These are phyloP conservation scores for Melospiza georgiana DNA, from an alignment of 2,113 vertebrate genomes.

Conservation along the genomic window DNA sequence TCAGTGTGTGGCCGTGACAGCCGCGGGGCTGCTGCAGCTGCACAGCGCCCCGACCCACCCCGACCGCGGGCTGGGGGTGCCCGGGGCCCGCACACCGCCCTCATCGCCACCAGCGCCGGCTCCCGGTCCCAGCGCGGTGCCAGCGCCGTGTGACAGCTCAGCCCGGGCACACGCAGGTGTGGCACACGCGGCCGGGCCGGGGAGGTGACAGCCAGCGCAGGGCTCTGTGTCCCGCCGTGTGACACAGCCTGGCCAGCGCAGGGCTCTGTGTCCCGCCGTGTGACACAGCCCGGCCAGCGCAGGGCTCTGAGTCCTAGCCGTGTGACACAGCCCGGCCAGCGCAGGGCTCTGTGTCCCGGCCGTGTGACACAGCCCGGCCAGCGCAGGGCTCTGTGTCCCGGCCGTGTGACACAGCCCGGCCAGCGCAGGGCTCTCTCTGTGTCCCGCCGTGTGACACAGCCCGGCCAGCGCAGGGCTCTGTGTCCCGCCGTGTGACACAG, in stretches of 20 bases:
- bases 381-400: too few relatives aligned
- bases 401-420: background rate
- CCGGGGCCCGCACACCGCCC: rapidly evolving
- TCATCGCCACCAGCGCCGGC: rapidly evolving
- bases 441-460: background rate
- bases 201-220: background rate
- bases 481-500: too few relatives aligned
- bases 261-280: too few relatives aligned
- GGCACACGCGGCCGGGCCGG: rapidly evolving
- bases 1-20: background rate
- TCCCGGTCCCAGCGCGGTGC: background rate
- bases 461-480: background rate
- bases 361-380: too few relatives aligned
- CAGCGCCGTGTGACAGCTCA: background rate
- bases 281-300: too few relatives aligned
- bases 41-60: background rate
- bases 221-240: background rate
- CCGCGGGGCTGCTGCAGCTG: background rate
- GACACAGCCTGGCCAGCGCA: rapidly evolving
- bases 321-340: rapidly evolving
- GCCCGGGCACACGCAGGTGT: background rate
- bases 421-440: background rate
- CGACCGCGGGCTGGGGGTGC: background rate
- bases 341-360: background rate
- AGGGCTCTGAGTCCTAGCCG: background rate